A percentile compares a stretch with the other conserved stretches of the same genome.
Conservation (phyloP, 92 coral and sea anemone species). For the Zoanthus sansibaricus region DNA sequence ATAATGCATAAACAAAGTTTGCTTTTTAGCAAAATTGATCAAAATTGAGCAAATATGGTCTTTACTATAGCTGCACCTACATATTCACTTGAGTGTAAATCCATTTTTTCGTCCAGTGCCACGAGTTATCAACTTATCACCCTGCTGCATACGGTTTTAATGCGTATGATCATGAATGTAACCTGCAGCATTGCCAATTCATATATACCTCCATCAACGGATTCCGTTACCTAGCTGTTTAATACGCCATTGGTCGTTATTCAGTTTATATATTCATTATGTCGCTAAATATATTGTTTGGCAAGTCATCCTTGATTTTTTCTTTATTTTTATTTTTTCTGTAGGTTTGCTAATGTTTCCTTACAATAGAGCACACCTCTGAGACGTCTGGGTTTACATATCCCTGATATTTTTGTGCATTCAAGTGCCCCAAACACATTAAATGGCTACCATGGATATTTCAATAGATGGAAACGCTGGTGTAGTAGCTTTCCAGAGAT, state of each 20-base stretch:
- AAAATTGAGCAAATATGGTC: too few species aligned
- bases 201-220: neutral
- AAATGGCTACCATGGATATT: constrained; percentile 23
- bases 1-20: too few species aligned
- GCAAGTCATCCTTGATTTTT: neutral
- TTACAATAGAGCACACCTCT: neutral
- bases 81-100: too few species aligned
- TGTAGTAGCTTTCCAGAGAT: constrained; percentile 15
- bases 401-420: neutral
- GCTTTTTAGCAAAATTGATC: too few species aligned
- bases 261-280: neutral
- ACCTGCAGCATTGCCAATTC: neutral
- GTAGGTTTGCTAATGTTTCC: neutral
- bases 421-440: neutral
- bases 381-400: neutral
- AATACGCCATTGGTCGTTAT: neutral
- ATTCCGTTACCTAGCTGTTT: neutral
- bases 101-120: too few species aligned
- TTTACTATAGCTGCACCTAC: too few species aligned
- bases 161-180: neutral
- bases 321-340: neutral
- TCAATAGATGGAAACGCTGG: constrained; percentile 26
- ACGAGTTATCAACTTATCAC: neutral
- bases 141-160: neutral
- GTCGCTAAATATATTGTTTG: neutral